phyloP scores from a whole-genome alignment of 2,797 vertebrate species.

The Zenarchopterus dispar region DNA sequence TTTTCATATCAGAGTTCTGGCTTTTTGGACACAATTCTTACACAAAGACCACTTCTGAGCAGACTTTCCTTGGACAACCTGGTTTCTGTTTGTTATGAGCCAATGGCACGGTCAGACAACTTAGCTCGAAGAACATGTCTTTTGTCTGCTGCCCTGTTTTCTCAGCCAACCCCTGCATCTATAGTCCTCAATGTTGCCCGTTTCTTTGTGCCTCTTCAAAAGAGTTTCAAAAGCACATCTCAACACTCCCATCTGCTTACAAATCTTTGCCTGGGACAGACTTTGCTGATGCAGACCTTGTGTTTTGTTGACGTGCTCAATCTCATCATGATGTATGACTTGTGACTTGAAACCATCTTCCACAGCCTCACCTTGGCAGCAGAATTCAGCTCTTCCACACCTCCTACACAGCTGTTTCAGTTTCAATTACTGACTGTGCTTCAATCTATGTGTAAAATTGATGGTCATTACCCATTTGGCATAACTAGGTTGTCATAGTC shows the following conservation, averaged over 20 bases:
- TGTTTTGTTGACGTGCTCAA: no score
- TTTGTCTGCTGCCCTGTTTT: background rate
- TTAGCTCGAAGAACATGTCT: background rate
- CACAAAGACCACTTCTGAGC: background rate
- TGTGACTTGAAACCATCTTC: no score
- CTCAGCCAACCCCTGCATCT: background rate
- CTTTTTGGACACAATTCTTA: background rate
- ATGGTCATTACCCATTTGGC: no score
- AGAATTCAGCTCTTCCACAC: background rate
- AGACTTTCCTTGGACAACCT: background rate
- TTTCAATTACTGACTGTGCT: background rate
- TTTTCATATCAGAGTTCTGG: background rate
- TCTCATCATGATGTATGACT: no score
- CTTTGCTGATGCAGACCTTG: background rate
- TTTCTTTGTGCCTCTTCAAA: background rate
- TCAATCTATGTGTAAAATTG: background rate
- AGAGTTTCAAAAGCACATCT: background rate
- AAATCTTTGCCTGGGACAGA: background rate
- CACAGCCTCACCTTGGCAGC: background rate
- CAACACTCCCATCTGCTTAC: background rate
- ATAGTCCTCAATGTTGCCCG: background rate
- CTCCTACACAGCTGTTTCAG: background rate
- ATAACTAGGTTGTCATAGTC: no score
- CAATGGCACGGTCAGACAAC: background rate
- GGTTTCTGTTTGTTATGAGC: background rate